Evolutionary conservation across 37 sponge, comb jelly and placozoan species (phyloP).

Genomic region (Bolinopsis microptera): DNA sequence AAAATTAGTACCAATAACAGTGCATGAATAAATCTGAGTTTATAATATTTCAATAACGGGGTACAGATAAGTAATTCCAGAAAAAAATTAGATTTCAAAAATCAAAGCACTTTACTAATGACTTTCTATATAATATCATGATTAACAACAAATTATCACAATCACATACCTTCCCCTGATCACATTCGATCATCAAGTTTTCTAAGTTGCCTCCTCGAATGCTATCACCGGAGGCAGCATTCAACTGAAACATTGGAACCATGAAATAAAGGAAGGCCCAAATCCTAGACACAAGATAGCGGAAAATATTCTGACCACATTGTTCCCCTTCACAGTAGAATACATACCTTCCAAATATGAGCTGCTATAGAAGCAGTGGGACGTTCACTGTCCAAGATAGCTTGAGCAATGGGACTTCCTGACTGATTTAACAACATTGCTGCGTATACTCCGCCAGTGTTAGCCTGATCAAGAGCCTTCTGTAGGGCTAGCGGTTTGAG

Average conservation of each 20-base stretch:
- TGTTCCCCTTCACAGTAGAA: background rate
- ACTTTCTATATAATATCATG: too few species aligned
- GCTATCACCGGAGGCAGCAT: background rate
- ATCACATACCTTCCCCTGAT: slow-evolving; percentile 45
- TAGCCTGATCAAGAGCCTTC: slow-evolving; percentile 57
- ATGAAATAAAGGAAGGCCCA: background rate
- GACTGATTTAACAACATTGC: slow-evolving; percentile 48
- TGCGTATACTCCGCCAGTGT: slow-evolving; percentile 58
- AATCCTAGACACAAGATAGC: background rate
- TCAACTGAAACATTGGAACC: background rate
- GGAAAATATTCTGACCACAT: background rate
- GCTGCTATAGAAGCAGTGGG: slow-evolving; percentile 43
- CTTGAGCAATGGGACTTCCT: slow-evolving; percentile 42
- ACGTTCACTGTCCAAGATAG: background rate
- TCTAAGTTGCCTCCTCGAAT: slow-evolving; percentile 33
- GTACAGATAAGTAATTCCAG: too few species aligned
- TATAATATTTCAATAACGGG: too few species aligned
- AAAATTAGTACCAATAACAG: background rate
- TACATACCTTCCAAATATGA: slow-evolving; percentile 56
- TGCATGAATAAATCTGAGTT: background rate
- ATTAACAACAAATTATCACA: too few species aligned
- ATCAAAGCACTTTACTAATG: too few species aligned
- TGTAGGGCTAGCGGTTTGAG: slow-evolving; percentile 51
- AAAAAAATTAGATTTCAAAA: too few species aligned
- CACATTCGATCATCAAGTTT: slow-evolving; percentile 33